Conservation (phyloP, 2,888 invertebrate species). For the Amiota mariae region DNA sequence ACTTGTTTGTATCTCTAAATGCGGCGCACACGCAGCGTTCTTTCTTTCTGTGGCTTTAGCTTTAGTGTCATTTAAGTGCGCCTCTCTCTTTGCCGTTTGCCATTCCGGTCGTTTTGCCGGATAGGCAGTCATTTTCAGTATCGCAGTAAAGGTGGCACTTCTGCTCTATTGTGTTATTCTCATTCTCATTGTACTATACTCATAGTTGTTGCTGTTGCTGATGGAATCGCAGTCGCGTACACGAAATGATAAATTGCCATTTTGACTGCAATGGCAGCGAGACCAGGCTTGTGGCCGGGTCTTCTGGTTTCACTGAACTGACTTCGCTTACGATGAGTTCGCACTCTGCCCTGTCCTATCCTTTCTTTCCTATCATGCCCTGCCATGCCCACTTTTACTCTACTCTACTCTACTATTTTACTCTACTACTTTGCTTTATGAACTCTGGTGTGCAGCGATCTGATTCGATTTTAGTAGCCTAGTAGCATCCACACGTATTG, state of each 20-base stretch:
- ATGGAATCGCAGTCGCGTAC: conserved; percentile 45
- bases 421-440: conserved; percentile 22
- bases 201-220: too few species aligned
- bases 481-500: conserved; percentile 7
- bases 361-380: too few species aligned
- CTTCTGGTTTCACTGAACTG: not conserved
- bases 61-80: not conserved
- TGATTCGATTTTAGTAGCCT: conserved; percentile 18
- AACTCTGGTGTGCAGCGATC: conserved; percentile 20
- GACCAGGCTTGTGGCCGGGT: conserved; percentile 3
- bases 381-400: not conserved
- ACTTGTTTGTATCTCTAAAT: conserved; percentile 62
- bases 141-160: conserved; percentile 6
- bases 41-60: not conserved
- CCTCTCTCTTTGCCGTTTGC: not conserved
- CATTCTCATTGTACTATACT: too few species aligned
- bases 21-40: conserved; percentile 49
- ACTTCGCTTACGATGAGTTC: too few species aligned
- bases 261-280: conserved; percentile 57
- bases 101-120: not conserved
- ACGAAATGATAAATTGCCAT: conserved; percentile 69
- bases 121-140: not conserved
- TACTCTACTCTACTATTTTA: not conserved
- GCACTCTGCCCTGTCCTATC: too few species aligned
- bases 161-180: too few species aligned